Evolutionary conservation across 2,113 vertebrate species (phyloP), one percentile per base, ranked within the genome.

Genomic region (Oriolus oriolus): DNA sequence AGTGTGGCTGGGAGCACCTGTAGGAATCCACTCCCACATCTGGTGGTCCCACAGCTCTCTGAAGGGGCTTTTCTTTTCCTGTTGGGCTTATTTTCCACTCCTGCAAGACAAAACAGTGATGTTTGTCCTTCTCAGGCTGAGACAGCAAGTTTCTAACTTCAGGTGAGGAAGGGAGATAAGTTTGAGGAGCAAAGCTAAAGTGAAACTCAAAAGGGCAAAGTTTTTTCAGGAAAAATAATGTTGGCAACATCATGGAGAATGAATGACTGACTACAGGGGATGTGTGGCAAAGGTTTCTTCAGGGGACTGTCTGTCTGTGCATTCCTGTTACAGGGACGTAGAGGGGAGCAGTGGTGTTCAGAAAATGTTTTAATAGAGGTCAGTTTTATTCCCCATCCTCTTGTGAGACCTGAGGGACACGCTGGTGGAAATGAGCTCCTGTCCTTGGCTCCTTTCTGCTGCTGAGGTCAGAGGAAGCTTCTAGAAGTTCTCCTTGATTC

Each of bases 291-390:
- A 42, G 30, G 13, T 18, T 60, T 37, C 49, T 42, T 41, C n/a
- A 26, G 47, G 26, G 35, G 24, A 0, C 10, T 41, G 20, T 44
- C 37, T 39, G 1, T 26, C 44, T 2, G 0, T 17, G 0, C 1
- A 1, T 44, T 47, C 5, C 26, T 39, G 0, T n/a, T 23, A 5
- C 10, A 47, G 42, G 39, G 26, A 3, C 30, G 23, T 11, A 4
- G 22, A 6, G 10, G 22, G 45, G 13, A 80, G n/a, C 57, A 35
- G 26, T 16, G 27, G 24, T 45, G 31, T 4, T 61, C 15, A 53
- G 75, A 33, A 80, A 49, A 28, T 10, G 9, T n/a, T 18, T 0
- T 2, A 2, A 2, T 5, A 35, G 24, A 42, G 26, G 6, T 47
- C 17, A 65, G 3, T 12, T 35, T 35, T 41, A 5, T 80, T 82